Conservation (phyloP, 2,797 vertebrate genomes). For the Triplophysa bombifrons region DNA sequence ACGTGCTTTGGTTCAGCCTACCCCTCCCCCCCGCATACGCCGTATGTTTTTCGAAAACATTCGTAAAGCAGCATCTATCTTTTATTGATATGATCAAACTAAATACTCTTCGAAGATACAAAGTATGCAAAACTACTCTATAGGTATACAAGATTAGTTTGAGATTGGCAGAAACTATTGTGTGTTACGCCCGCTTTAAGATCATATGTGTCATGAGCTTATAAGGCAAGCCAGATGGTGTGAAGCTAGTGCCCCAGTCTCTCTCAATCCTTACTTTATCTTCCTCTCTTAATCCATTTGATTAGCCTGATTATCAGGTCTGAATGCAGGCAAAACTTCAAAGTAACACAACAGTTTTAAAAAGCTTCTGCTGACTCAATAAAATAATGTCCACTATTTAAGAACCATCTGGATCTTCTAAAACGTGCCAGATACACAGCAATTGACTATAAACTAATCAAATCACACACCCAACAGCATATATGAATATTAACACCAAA, state of each 20-base stretch:
- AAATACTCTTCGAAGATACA: too few species aligned
- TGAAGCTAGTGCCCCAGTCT: slow-evolving; percentile 28
- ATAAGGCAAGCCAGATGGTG: slow-evolving; percentile 41
- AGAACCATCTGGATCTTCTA: slow-evolving; percentile 25
- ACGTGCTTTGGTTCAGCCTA: too few species aligned
- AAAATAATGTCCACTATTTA: neutral
- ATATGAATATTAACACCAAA: too few species aligned
- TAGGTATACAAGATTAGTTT: too few species aligned
- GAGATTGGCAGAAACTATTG: too few species aligned
- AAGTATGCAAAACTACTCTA: too few species aligned
- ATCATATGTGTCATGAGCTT: slow-evolving; percentile 25
- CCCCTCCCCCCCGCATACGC: too few species aligned
- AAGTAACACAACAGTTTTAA: neutral
- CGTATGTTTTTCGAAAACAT: too few species aligned
- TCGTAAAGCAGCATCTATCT: too few species aligned
- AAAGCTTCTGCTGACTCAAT: neutral
- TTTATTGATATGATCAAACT: too few species aligned
- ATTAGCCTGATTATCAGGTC: slow-evolving; percentile 26
- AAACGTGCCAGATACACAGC: neutral
- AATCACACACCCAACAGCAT: neutral
- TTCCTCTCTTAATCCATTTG: slow-evolving; percentile 33
- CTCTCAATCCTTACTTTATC: slow-evolving; percentile 44
- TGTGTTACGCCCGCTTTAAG: neutral
- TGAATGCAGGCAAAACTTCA: slow-evolving; percentile 11
- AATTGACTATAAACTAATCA: neutral